These are phyloP conservation scores for Sandelia bainsii DNA, from an alignment of 2,797 vertebrate genomes.

Conservation along the genomic window DNA sequence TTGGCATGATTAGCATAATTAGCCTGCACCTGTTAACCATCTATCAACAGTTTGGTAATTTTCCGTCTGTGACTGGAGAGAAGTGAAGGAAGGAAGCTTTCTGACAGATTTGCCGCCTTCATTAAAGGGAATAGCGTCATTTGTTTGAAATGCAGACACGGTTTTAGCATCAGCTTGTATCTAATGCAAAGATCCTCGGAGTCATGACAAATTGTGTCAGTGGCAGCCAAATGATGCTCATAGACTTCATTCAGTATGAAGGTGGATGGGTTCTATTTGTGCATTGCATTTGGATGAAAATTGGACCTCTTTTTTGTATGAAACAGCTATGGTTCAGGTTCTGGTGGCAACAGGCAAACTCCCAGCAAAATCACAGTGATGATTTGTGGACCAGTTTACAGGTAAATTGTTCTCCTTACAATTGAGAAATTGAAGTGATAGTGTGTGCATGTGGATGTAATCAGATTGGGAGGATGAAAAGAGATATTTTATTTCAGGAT, in stretches of 20 bases:
- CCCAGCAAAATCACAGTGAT: not conserved
- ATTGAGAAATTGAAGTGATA: not conserved
- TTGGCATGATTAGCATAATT: slow-evolving; percentile 83
- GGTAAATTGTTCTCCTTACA: not conserved
- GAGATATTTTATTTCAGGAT: not conserved
- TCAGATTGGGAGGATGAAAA: slow-evolving; percentile 6
- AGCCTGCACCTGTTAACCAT: slow-evolving; percentile 83
- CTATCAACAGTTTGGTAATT: slow-evolving; percentile 82
- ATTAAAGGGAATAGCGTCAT: slow-evolving; percentile 46
- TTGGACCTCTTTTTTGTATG: slow-evolving; percentile 1
- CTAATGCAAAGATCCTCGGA: slow-evolving; percentile 27
- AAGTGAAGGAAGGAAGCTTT: slow-evolving; percentile 51
- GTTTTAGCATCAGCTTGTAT: slow-evolving; percentile 33
- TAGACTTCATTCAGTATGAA: slow-evolving; percentile 39
- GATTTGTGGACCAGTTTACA: not conserved
- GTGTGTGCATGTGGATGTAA: not conserved
- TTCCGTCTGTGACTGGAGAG: slow-evolving; percentile 68
- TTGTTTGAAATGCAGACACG: slow-evolving; percentile 53
- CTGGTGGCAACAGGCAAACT: slow-evolving; percentile 3
- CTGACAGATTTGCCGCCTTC: slow-evolving; percentile 65
- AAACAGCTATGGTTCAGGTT: not conserved
- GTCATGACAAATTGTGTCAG: slow-evolving; percentile 26
- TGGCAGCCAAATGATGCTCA: slow-evolving; percentile 32
- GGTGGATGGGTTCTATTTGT: slow-evolving; percentile 53
- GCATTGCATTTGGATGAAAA: slow-evolving; percentile 36